Evolutionary conservation across 2,888 invertebrate species (phyloP).

Genomic region (Parnassius apollo): DNA sequence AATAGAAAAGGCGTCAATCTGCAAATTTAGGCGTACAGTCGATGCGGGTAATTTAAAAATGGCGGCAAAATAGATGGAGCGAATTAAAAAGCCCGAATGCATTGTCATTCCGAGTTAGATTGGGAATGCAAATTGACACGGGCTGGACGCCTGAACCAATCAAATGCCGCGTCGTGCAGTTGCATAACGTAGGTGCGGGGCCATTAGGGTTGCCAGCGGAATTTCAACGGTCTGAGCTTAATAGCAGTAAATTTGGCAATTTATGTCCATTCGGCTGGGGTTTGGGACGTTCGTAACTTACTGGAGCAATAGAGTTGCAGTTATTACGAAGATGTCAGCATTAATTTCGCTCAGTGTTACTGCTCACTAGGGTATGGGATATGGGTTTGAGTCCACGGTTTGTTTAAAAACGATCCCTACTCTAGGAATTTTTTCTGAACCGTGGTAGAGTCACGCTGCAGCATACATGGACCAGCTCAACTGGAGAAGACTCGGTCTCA

Average conservation of each 20-base stretch:
- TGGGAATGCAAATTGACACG: conserved; percentile 18
- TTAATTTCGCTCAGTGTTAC: background rate
- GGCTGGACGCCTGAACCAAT: conserved; percentile 5
- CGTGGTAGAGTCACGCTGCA: no score
- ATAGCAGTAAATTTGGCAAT: conserved; percentile 21
- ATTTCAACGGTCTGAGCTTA: conserved; percentile 10
- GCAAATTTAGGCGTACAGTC: background rate
- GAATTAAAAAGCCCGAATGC: conserved; percentile 9
- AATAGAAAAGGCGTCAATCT: conserved; percentile 8
- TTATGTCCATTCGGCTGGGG: conserved; percentile 6
- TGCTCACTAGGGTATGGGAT: no score
- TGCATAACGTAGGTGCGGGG: conserved; percentile 5
- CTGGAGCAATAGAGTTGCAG: background rate
- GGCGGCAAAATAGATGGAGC: conserved; percentile 2
- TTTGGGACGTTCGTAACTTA: conserved; percentile 4
- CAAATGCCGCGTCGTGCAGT: conserved; percentile 8
- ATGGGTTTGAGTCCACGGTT: no score
- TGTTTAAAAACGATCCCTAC: no score
- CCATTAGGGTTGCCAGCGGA: conserved; percentile 4
- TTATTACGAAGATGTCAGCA: conserved; percentile 7
- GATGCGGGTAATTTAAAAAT: conserved; percentile 2
- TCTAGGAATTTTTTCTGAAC: no score
- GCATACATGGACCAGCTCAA: no score
- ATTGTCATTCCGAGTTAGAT: conserved; percentile 14
- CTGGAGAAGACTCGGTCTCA: no score